Evolutionary conservation across 2,113 vertebrate species (phyloP).

Genomic region (Bujurquina vittata): DNA sequence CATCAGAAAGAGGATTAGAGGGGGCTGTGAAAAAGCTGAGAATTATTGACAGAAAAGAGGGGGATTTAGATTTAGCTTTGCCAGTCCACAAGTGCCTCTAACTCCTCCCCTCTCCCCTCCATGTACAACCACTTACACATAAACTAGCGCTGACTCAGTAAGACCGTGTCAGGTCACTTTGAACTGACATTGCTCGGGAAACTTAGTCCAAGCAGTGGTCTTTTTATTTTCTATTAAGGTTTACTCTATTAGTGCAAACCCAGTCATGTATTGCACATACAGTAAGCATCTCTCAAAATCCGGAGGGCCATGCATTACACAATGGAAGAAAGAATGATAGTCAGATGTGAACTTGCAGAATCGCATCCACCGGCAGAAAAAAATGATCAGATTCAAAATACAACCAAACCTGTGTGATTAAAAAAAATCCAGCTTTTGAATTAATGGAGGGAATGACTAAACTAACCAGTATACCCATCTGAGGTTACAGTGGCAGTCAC

Average conservation of each 20-base stretch:
- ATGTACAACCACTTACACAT: constrained; percentile 17
- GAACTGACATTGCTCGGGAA: constrained; percentile 26
- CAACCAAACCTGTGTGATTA: constrained; percentile 56
- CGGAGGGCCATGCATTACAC: not conserved
- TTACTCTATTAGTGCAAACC: constrained; percentile 8
- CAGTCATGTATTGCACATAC: not conserved
- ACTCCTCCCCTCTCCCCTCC: constrained; percentile 16
- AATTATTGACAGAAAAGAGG: constrained; percentile 66
- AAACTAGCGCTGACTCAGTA: constrained; percentile 46
- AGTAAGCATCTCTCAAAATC: constrained; percentile 18
- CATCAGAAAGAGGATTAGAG: constrained; percentile 67
- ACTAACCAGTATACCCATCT: constrained; percentile 12
- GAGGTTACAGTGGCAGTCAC: not conserved
- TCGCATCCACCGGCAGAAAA: constrained; percentile 46
- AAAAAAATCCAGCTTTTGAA: constrained; percentile 63
- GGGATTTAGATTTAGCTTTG: constrained; percentile 64
- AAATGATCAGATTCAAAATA: constrained; percentile 51
- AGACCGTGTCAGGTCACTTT: constrained; percentile 42
- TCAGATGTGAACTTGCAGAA: constrained; percentile 33
- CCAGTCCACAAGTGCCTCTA: constrained; percentile 29
- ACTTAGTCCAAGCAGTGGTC: constrained; percentile 8
- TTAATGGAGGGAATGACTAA: constrained; percentile 43
- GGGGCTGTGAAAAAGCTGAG: constrained; percentile 63
- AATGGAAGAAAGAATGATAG: not conserved
- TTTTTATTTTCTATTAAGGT: constrained; percentile 10